phyloP scores from a whole-genome alignment of 2,113 vertebrate genomes.

The Bungarus multicinctus region DNA sequence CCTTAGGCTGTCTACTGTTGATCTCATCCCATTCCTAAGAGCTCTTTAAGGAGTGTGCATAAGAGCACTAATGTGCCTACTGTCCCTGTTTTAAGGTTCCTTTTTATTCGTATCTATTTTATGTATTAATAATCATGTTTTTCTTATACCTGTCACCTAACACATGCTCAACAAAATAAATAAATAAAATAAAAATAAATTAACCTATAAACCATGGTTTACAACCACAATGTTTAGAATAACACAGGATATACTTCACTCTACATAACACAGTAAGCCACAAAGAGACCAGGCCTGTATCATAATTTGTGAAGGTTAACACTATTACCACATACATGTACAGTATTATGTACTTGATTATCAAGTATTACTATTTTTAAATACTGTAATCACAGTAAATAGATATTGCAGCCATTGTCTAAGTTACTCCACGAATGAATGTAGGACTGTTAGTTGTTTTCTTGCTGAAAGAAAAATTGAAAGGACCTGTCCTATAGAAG shows the following conservation, averaged over 20 bases:
- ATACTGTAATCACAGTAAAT: not conserved
- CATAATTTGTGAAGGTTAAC: not conserved
- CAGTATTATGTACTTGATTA: not conserved
- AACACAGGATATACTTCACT: not conserved
- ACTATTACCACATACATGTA: not conserved
- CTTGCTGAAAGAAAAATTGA: not conserved
- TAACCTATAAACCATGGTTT: not conserved
- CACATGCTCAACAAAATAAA: too few species aligned
- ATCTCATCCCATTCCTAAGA: too few species aligned
- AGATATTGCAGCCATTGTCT: not conserved
- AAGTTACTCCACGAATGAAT: not conserved
- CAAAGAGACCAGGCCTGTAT: not conserved
- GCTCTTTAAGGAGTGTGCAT: too few species aligned
- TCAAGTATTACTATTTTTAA: not conserved
- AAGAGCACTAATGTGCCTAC: too few species aligned
- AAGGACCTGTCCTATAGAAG: not conserved
- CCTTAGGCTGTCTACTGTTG: too few species aligned
- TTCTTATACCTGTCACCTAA: too few species aligned
- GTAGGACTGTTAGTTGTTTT: not conserved
- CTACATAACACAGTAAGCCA: not conserved
- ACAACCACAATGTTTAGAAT: not conserved
- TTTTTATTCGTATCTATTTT: too few species aligned
- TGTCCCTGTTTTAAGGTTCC: too few species aligned
- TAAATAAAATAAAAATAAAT: not conserved
- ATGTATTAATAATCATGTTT: too few species aligned